These are phyloP conservation scores for Desmodus rotundus DNA, from an alignment of 2,113 vertebrate species.

Conservation along the genomic window DNA sequence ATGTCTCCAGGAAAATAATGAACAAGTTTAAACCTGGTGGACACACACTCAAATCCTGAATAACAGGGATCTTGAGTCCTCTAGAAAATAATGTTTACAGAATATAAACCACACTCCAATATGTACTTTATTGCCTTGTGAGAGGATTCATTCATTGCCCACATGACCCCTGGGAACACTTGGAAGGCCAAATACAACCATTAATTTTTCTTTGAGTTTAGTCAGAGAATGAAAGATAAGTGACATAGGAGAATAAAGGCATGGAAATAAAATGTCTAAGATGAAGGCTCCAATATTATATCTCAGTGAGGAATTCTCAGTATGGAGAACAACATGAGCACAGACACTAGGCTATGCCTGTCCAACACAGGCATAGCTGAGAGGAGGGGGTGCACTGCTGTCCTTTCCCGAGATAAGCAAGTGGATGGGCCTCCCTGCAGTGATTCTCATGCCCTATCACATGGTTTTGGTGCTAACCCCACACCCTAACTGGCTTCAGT, in stretches of 20 bases:
- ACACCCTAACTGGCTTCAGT: not conserved
- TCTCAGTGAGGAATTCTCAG: not conserved
- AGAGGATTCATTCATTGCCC: not conserved
- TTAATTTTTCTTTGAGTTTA: not conserved
- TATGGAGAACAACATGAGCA: rapidly evolving
- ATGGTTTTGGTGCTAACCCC: not conserved
- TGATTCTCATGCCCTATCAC: rapidly evolving
- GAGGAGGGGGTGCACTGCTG: rapidly evolving
- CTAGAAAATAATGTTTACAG: not conserved
- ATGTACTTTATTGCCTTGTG: not conserved
- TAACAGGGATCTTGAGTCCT: not conserved
- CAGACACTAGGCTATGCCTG: rapidly evolving
- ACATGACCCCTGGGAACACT: not conserved
- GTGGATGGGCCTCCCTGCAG: rapidly evolving
- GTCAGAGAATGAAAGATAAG: constrained; percentile 3
- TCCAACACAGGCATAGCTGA: rapidly evolving
- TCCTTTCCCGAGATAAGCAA: rapidly evolving
- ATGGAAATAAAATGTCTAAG: not conserved
- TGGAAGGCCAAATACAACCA: not conserved
- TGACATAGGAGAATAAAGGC: not conserved
- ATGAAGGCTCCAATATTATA: not conserved
- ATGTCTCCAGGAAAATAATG: not conserved
- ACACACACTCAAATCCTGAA: not conserved
- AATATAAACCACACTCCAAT: not conserved
- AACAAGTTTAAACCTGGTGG: not conserved